Conservation (phyloP, 1,140 invertebrate genomes). For the Venturia canescens region DNA sequence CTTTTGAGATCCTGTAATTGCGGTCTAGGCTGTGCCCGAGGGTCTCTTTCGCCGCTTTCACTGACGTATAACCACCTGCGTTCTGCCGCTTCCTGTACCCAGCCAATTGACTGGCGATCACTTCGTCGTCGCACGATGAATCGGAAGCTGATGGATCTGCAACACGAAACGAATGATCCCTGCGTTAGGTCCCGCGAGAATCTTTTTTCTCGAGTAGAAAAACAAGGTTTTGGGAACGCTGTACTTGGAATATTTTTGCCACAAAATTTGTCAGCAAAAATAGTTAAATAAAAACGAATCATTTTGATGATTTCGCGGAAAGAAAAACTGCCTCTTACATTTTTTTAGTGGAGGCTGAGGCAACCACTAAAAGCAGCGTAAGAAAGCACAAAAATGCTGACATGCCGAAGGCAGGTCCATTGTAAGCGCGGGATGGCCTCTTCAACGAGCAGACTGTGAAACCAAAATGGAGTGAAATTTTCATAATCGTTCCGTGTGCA, state of each 20-base stretch:
- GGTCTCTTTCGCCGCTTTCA: slow-evolving; percentile 29
- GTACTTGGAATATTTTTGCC: no score
- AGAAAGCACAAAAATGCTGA: no score
- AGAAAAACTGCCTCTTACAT: no score
- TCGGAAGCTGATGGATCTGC: slow-evolving; percentile 71
- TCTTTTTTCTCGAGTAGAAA: no score
- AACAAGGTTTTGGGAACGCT: no score
- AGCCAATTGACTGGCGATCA: slow-evolving; percentile 55
- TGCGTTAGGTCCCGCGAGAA: background rate
- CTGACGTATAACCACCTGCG: slow-evolving; percentile 53
- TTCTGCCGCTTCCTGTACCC: slow-evolving; percentile 61
- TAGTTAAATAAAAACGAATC: no score
- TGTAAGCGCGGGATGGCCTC: background rate
- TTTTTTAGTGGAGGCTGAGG: no score
- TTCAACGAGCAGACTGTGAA: slow-evolving; percentile 44
- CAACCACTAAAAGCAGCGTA: no score
- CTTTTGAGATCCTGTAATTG: slow-evolving; percentile 45
- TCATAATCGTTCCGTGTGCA: slow-evolving; percentile 63
- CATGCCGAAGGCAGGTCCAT: background rate
- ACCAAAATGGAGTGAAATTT: slow-evolving; percentile 61
- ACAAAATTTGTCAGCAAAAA: no score
- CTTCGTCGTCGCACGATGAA: slow-evolving; percentile 71
- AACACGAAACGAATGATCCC: slow-evolving; percentile 42
- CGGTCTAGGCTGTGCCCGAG: slow-evolving; percentile 19
- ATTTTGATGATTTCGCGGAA: no score